Evolutionary conservation across 2,888 invertebrate species (phyloP).

Genomic region (Xestia sexstrigata): DNA sequence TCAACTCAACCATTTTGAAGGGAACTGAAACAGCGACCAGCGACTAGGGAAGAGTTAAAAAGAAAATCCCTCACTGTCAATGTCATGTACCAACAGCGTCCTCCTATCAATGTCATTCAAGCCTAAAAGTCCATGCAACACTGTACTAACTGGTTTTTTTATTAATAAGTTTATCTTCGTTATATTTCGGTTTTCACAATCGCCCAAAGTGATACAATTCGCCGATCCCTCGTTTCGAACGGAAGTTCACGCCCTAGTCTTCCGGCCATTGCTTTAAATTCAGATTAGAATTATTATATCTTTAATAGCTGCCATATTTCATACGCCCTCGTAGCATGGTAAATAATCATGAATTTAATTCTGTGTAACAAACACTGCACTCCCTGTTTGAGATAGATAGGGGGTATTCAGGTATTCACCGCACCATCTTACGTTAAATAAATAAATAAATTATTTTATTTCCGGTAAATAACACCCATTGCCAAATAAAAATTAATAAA

Average conservation of each 20-base stretch:
- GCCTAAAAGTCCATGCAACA: neutral
- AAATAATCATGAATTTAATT: slow-evolving; percentile 9
- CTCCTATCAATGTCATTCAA: neutral
- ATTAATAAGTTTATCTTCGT: neutral
- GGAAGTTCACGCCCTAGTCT: slow-evolving; percentile 56
- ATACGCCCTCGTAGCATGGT: slow-evolving; percentile 3
- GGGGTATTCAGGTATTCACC: too few relatives aligned
- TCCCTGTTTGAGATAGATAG: neutral
- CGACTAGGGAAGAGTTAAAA: too few relatives aligned
- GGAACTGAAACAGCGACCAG: too few relatives aligned
- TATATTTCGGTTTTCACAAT: slow-evolving; percentile 3
- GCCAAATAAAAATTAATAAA: too few relatives aligned
- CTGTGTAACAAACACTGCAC: neutral
- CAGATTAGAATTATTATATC: slow-evolving; percentile 43
- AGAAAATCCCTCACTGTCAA: too few relatives aligned
- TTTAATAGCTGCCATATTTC: slow-evolving; percentile 29
- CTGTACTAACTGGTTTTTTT: neutral
- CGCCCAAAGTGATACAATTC: slow-evolving; percentile 31
- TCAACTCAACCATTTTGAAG: too few relatives aligned
- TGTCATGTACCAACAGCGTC: too few relatives aligned
- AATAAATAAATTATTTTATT: too few relatives aligned
- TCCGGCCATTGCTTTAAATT: slow-evolving; percentile 49
- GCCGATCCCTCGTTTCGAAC: slow-evolving; percentile 45
- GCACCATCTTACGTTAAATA: too few relatives aligned
- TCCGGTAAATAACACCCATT: too few relatives aligned